Base-by-base conservation (phyloP, 23 tunicate genomes). In the Ciona savignyi region DNA sequence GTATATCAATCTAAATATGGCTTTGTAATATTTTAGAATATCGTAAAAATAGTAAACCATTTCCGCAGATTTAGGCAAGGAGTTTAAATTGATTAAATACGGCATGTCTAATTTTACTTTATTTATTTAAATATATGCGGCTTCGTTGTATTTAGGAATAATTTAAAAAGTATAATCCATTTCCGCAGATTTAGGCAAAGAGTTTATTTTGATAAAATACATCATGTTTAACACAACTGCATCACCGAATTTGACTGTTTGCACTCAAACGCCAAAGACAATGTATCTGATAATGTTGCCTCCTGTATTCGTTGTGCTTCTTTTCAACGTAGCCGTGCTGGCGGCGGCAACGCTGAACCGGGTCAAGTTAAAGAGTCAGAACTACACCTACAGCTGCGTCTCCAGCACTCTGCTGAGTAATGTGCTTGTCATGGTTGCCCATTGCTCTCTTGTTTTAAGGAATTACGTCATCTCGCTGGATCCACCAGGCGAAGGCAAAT, bases 351-450 rank as follows among this genome's bases (percentile, higher is more conserved):
- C 56, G 11, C 9, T 42, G 56, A 42, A 42, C 56, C 56, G 56
- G 15, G 56, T 42, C 11, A 42, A 42, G 15, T 15, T 42, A 42
- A 42, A 42, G 56, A 42, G 98, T 70, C 91, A 92, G 30, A 92
- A 89, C 66, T 74, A 74, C 85, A 77, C 83, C 33, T 89, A 83
- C 81, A 51, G 71, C 25, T 80, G 96, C 82, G 96, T 89, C 63
- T 77, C 74, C 68, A 89, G 89, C 84, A 89, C 96, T 0, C 32
- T 89, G 29, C 65, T 83, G 1, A 89, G 96, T 79, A 84, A 89
- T 74, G 35, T 78, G 56, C 56, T 42, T 9, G 56, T 42, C 56
- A 42, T 42, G 56, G 56, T 42, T 9, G 56, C 56, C 11, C 56
- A 42, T 42, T 42, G 56, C 56, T 42, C 56, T 42, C 56, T 42